phyloP scores from a whole-genome alignment of 2,797 vertebrate species.

The Cyclura pinguis region DNA sequence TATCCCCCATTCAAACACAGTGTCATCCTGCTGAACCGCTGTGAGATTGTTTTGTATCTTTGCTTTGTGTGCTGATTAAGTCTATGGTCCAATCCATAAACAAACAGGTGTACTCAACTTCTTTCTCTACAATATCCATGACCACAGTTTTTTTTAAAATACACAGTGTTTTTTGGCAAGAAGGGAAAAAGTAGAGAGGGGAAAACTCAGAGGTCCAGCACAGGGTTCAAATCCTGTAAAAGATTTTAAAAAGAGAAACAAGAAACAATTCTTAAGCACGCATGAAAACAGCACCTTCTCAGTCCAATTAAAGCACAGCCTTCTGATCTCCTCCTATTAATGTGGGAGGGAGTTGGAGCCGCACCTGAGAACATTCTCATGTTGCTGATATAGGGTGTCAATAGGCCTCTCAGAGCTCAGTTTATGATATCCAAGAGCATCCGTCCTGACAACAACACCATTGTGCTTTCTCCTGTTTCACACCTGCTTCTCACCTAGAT shows the following conservation, averaged over 20 bases:
- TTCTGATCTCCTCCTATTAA: background rate
- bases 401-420: background rate
- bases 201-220: background rate
- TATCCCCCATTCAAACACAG: background rate
- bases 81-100: background rate
- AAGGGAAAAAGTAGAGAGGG: too few species aligned
- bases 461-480: background rate
- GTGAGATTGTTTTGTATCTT: background rate
- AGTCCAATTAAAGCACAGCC: background rate
- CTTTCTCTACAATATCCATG: background rate
- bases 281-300: background rate
- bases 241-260: background rate
- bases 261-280: background rate
- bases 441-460: background rate
- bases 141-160: background rate
- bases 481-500: constrained; percentile 22
- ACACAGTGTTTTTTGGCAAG: background rate
- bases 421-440: background rate
- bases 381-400: background rate
- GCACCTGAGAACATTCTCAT: background rate
- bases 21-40: too few species aligned
- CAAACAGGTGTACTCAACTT: background rate
- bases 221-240: background rate
- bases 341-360: background rate
- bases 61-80: too few species aligned